These are phyloP conservation scores for Callaeas wilsoni DNA, from an alignment of 2,113 vertebrate genomes.

Conservation along the genomic window DNA sequence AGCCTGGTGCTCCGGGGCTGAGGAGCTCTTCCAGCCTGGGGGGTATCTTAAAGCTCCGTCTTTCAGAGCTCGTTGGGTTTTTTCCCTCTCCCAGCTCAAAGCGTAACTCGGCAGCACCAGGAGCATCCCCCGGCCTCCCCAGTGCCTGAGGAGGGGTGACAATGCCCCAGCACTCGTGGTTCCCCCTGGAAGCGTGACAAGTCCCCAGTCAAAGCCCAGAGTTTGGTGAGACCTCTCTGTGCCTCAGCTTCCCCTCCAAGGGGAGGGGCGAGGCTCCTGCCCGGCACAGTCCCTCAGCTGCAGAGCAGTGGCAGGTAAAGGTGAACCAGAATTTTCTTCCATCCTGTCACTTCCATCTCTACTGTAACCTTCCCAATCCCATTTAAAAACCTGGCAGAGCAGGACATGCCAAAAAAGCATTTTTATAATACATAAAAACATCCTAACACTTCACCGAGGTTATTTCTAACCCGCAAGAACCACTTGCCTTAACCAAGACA, in stretches of 20 bases:
- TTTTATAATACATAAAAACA: background rate
- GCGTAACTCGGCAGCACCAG: background rate
- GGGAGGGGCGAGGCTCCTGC: background rate
- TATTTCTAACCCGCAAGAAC: slow-evolving; percentile 37
- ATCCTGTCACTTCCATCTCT: background rate
- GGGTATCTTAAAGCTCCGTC: background rate
- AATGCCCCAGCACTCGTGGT: background rate
- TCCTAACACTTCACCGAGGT: background rate
- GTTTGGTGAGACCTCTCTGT: background rate
- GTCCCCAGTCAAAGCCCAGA: background rate
- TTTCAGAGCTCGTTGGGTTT: background rate
- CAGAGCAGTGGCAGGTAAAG: background rate
- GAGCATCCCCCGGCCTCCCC: background rate
- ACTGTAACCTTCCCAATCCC: background rate
- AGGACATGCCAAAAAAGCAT: background rate
- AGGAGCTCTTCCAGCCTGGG: background rate
- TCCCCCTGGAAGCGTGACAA: too few relatives aligned
- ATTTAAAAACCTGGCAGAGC: background rate
- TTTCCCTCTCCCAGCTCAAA: background rate
- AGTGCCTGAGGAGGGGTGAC: rapidly evolving
- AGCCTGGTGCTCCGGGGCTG: rapidly evolving
- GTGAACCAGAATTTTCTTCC: background rate
- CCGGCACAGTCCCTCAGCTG: background rate
- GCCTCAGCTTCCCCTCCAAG: background rate
- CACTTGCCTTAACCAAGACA: slow-evolving; percentile 4